Conservation (phyloP, 35 echinoderm and acorn worm species). For the Acanthaster planci region DNA sequence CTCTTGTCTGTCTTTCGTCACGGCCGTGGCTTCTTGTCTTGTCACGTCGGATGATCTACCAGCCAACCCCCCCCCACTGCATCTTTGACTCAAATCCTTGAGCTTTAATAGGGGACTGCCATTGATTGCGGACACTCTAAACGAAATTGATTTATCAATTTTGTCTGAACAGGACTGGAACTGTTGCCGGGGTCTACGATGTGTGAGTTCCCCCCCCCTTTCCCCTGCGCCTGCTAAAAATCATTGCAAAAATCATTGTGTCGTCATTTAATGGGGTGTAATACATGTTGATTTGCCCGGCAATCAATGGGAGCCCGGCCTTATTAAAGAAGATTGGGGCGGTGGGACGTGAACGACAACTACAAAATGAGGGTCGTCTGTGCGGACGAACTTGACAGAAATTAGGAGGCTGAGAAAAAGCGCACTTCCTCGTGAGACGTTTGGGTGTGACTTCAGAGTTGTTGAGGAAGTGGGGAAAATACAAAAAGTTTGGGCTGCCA, state of each 20-base stretch:
- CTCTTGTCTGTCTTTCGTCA: neutral
- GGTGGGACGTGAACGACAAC: neutral
- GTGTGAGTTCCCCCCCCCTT: no score
- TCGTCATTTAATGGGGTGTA: constrained; percentile 33
- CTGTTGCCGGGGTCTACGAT: neutral
- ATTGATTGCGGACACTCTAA: neutral
- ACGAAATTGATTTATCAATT: constrained; percentile 24
- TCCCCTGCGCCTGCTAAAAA: constrained; percentile 17
- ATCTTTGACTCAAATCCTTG: neutral
- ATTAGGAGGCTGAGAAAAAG: neutral
- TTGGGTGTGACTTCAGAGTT: no score
- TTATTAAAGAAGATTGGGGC: constrained; percentile 23
- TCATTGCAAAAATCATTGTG: constrained; percentile 55
- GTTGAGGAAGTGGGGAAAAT: no score
- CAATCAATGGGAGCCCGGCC: constrained; percentile 23
- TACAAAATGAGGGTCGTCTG: neutral
- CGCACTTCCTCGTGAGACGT: no score
- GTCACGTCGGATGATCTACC: neutral
- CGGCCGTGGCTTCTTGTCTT: neutral
- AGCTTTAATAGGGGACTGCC: constrained; percentile 10
- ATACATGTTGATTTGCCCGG: constrained; percentile 35
- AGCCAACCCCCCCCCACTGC: neutral
- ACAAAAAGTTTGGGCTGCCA: no score
- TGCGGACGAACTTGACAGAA: neutral
- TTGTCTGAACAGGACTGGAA: constrained; percentile 13